Conservation (phyloP, 2,888 invertebrate genomes). For the Agrotis puta region DNA sequence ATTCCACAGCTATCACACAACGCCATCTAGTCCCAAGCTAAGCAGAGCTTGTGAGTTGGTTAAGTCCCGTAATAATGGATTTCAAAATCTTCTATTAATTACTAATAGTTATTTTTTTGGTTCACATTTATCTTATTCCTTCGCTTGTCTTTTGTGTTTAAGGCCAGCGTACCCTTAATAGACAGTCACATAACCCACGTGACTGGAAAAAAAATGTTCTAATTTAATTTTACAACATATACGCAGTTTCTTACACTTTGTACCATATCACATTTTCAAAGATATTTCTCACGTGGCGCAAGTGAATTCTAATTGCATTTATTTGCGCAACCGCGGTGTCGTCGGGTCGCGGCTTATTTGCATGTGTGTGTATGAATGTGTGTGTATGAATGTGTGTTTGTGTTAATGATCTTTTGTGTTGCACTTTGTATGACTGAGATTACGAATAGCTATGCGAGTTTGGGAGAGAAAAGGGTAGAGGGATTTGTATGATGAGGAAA, state of each 20-base stretch:
- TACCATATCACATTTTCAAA: constrained; percentile 61
- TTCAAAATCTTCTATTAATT: no score
- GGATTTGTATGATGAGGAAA: background rate
- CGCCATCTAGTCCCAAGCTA: no score
- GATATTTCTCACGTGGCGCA: constrained; percentile 73
- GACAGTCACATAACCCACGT: no score
- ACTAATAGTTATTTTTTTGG: no score
- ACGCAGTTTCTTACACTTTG: constrained; percentile 28
- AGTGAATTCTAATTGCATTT: constrained; percentile 78
- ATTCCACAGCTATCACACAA: no score
- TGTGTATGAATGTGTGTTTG: constrained; percentile 27
- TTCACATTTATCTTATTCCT: no score
- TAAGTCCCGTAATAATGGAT: no score
- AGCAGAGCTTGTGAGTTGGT: no score
- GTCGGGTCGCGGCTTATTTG: constrained; percentile 47
- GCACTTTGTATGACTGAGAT: constrained; percentile 27
- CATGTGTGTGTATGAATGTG: constrained; percentile 23
- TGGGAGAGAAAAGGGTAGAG: background rate
- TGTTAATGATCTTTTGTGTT: constrained; percentile 57
- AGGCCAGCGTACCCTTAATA: no score
- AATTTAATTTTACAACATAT: no score
- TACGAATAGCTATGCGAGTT: constrained; percentile 27
- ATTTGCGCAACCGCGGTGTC: constrained; percentile 72
- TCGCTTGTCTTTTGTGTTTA: no score
- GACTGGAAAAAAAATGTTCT: no score